These are phyloP conservation scores for Lepisosteus oculatus DNA, from an alignment of 2,113 vertebrate genomes.

Conservation along the genomic window DNA sequence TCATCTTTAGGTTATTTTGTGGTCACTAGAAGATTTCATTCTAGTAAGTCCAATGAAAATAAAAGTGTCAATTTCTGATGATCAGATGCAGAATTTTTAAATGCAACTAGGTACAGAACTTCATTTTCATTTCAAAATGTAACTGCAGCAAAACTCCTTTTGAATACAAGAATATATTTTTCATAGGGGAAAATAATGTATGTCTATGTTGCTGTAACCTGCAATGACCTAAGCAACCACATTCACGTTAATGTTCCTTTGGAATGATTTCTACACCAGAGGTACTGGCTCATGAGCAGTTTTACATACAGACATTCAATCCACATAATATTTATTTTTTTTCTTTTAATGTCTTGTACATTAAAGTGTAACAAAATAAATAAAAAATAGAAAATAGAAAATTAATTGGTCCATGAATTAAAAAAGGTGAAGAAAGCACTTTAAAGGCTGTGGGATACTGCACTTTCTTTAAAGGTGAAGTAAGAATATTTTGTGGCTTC, in stretches of 20 bases:
- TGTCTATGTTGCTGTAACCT: constrained; percentile 22
- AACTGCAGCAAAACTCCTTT: no score
- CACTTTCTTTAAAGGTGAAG: neutral
- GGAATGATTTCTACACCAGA: constrained; percentile 57
- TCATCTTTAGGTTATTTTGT: no score
- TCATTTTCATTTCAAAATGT: no score
- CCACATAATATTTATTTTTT: constrained; percentile 55
- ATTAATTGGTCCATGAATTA: constrained; percentile 65
- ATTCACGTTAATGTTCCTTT: constrained; percentile 59
- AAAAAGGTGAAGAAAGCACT: constrained; percentile 29
- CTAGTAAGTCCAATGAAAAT: no score
- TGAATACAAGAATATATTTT: neutral
- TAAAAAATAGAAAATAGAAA: constrained; percentile 66
- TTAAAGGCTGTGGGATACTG: neutral
- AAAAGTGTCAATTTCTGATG: no score
- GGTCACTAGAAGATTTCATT: no score
- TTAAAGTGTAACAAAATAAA: constrained; percentile 26
- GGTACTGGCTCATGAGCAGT: constrained; percentile 30
- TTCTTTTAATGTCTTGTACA: constrained; percentile 42
- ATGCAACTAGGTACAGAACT: no score
- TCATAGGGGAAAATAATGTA: neutral
- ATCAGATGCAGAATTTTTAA: no score
- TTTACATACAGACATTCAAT: constrained; percentile 42
- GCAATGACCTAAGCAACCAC: constrained; percentile 55
- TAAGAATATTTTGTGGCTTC: constrained; percentile 1